These are phyloP conservation scores for Amphiura filiformis DNA, from an alignment of 35 echinoderm and acorn worm genomes.

Conservation along the genomic window DNA sequence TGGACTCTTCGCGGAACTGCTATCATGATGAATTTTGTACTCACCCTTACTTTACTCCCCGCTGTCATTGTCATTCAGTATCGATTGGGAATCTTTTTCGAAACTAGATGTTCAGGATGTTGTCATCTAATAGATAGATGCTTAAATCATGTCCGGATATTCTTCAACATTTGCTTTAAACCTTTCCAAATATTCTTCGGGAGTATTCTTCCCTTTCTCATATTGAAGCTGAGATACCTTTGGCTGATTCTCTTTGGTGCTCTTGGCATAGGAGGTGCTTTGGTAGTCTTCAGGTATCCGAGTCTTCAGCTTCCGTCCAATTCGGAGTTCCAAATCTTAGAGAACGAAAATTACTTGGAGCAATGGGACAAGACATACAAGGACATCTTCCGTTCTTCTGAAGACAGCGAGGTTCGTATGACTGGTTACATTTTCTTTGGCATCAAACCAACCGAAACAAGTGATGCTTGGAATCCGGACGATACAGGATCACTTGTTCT, in stretches of 20 bases:
- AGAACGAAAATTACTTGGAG: conserved; percentile 57
- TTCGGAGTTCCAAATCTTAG: conserved; percentile 79
- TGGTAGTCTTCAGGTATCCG: conserved; percentile 49
- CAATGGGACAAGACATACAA: conserved; percentile 71
- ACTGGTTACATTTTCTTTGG: conserved; percentile 39
- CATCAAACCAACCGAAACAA: conserved; percentile 49
- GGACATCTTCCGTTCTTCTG: conserved; percentile 42
- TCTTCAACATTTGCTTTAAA: neutral
- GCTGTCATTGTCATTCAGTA: conserved; percentile 72
- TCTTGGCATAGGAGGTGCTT: conserved; percentile 52
- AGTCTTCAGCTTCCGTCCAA: conserved; percentile 50
- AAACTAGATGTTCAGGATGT: no score
- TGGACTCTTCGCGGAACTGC: conserved; percentile 75
- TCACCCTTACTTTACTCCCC: conserved; percentile 83
- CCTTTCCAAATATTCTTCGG: conserved; percentile 41
- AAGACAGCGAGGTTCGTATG: neutral
- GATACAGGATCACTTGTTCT: conserved; percentile 43
- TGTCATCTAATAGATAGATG: no score
- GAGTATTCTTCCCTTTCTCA: conserved; percentile 36
- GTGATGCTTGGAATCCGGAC: conserved; percentile 59
- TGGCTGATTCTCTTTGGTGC: conserved; percentile 53
- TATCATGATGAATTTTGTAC: conserved; percentile 75
- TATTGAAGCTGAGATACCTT: conserved; percentile 64
- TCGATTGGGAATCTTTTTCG: conserved; percentile 21
- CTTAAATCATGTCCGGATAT: no score